Evolutionary conservation across 2,797 vertebrate genomes (phyloP).

Genomic region (Lateolabrax maculatus): DNA sequence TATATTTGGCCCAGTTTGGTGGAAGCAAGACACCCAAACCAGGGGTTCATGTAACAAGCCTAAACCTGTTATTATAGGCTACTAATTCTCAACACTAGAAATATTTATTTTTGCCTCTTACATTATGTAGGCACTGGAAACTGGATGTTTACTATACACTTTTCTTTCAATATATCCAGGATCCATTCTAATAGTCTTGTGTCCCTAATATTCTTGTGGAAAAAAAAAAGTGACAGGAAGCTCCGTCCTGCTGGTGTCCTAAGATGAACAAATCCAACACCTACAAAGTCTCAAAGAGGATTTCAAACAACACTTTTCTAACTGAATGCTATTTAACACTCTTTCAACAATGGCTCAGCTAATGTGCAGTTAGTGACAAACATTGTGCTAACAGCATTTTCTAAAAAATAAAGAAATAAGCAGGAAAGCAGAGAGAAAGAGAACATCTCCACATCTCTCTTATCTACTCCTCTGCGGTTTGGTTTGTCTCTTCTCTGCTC

Average conservation of each 20-base stretch:
- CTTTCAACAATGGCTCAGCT: slow-evolving; percentile 46
- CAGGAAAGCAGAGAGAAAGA: slow-evolving; percentile 23
- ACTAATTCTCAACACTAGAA: slow-evolving; percentile 13
- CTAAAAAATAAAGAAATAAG: slow-evolving; percentile 6
- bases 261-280: background rate
- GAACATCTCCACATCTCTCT: slow-evolving; percentile 5
- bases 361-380: slow-evolving; percentile 59
- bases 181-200: background rate
- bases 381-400: slow-evolving; percentile 45
- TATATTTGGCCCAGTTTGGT: slow-evolving; percentile 36
- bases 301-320: slow-evolving; percentile 12
- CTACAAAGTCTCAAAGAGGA: background rate
- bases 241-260: background rate
- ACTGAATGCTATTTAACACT: slow-evolving; percentile 2
- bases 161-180: background rate
- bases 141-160: background rate
- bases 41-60: slow-evolving; percentile 10
- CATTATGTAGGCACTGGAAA: background rate
- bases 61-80: slow-evolving; percentile 26
- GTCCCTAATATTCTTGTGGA: background rate
- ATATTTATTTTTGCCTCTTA: background rate
- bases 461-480: slow-evolving; percentile 57
- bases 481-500: slow-evolving; percentile 63
- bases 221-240: slow-evolving; percentile 3
- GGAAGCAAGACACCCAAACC: slow-evolving; percentile 28